Conservation (phyloP, 2,113 vertebrate genomes). For the Rafetus swinhoei region DNA sequence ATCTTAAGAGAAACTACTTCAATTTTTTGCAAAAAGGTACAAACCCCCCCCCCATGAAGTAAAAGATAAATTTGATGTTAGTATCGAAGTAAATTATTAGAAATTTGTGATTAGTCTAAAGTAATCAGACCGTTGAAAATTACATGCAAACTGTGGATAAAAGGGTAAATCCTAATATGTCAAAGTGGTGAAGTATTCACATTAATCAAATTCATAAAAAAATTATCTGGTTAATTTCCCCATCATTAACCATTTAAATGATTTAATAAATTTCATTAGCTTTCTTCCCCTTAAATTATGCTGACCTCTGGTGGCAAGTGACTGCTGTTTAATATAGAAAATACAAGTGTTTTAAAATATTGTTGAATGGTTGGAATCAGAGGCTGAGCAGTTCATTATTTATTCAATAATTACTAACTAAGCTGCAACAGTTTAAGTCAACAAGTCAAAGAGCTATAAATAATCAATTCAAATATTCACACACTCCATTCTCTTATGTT, state of each 20-base stretch:
- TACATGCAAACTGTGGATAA: neutral
- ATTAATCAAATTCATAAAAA: neutral
- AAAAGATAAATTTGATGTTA: neutral
- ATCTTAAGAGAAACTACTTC: neutral
- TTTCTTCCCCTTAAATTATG: conserved; percentile 36
- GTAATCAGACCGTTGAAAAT: neutral
- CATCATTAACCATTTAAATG: neutral
- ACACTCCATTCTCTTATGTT: neutral
- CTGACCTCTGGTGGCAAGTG: conserved; percentile 43
- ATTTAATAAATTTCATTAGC: neutral
- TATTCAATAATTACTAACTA: neutral
- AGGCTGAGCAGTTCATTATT: neutral
- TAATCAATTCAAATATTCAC: neutral
- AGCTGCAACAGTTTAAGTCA: neutral
- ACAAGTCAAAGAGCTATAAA: neutral
- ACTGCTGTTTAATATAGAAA: conserved; percentile 34
- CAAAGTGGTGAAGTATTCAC: neutral
- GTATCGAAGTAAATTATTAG: neutral
- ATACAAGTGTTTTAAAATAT: conserved; percentile 24
- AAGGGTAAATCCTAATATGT: neutral
- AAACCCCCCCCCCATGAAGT: fast-evolving
- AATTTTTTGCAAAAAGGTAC: neutral
- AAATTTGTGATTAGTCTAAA: neutral
- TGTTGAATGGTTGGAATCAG: neutral
- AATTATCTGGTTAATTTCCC: neutral